Percentiles rank a stretch among this genome's conserved stretches.
Conservation (phyloP, 2,113 vertebrate species). For the Catagonus wagneri region DNA sequence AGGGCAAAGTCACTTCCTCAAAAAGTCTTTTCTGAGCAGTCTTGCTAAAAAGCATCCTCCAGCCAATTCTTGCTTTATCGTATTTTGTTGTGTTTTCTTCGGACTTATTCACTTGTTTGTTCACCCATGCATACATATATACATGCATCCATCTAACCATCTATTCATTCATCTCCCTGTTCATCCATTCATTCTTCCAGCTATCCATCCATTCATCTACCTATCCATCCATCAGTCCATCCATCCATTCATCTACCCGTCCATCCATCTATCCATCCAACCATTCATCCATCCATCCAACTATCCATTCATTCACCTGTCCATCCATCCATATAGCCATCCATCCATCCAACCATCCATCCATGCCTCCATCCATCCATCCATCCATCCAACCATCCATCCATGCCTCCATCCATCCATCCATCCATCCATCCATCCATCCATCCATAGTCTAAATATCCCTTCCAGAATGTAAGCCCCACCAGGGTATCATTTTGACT, state of each 20-base stretch:
- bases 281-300: neutral
- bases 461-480: neutral
- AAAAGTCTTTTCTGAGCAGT: neutral
- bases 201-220: no score
- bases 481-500: neutral
- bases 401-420: no score
- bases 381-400: no score
- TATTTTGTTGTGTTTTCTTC: neutral
- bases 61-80: neutral
- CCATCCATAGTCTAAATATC: neutral
- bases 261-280: neutral
- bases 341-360: no score
- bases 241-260: neutral
- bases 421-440: neutral
- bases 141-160: neutral
- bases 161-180: fast-evolving
- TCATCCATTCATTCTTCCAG: fast-evolving
- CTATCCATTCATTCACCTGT: neutral
- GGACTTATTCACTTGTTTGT: neutral
- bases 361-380: no score
- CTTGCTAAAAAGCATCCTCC: neutral
- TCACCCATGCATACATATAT: neutral
- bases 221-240: neutral
- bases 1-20: neutral
- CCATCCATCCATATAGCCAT: no score